phyloP scores from a whole-genome alignment of 2,113 vertebrate genomes.

The Dicerorhinus sumatrensis region DNA sequence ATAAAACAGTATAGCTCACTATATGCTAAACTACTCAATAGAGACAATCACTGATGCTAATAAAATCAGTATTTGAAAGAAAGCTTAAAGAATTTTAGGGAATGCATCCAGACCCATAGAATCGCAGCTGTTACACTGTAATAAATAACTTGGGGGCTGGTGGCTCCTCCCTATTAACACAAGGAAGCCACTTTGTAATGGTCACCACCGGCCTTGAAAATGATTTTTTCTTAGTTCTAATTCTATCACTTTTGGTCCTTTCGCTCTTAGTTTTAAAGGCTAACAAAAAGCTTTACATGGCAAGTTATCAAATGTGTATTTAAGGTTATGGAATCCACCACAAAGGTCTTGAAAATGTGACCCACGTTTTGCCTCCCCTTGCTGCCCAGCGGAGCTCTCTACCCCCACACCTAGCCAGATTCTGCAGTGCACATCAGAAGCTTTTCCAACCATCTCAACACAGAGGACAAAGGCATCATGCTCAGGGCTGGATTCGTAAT shows the following conservation, averaged over 20 bases:
- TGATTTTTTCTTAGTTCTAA: constrained; percentile 1
- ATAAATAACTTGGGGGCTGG: constrained; percentile 68
- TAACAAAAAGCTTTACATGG: constrained; percentile 66
- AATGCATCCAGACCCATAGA: constrained; percentile 38
- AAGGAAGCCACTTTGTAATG: constrained; percentile 41
- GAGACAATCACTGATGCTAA: constrained; percentile 67
- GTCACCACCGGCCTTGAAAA: constrained; percentile 30
- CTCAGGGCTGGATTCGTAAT: background rate
- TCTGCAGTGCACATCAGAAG: background rate
- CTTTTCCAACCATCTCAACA: background rate
- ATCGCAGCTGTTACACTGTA: constrained; percentile 66
- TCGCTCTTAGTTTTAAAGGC: constrained; percentile 71
- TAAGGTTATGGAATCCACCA: constrained; percentile 20
- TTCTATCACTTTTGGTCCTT: constrained; percentile 65
- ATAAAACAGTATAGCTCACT: constrained; percentile 65
- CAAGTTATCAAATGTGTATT: constrained; percentile 57
- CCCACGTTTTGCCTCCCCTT: background rate
- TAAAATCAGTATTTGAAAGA: constrained; percentile 80
- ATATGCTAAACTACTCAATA: constrained; percentile 66
- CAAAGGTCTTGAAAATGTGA: constrained; percentile 17
- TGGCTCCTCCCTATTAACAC: constrained; percentile 52
- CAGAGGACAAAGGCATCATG: background rate
- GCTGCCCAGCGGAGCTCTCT: background rate
- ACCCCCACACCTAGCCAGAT: background rate
- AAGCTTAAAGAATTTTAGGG: constrained; percentile 64